Percentiles rank a stretch among this genome's conserved stretches.
Conservation (phyloP, 1,140 invertebrate genomes). For the Drosophila burlai region DNA sequence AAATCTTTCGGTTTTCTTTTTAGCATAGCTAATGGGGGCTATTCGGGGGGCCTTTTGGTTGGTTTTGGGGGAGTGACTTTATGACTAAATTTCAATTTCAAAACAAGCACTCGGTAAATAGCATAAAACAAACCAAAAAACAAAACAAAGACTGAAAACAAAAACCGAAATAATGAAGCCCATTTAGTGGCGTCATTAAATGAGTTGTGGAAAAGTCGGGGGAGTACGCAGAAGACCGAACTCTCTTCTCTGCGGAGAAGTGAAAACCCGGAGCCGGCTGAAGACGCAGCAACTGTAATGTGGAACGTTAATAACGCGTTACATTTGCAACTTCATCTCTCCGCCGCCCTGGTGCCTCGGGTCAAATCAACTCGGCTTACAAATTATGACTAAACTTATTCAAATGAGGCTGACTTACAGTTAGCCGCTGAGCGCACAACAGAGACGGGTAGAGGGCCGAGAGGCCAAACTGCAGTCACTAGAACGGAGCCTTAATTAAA, state of each 20-base stretch:
- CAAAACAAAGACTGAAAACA: slow-evolving; percentile 45
- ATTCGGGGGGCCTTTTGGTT: not conserved
- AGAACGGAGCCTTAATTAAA: slow-evolving; percentile 80
- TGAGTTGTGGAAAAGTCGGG: slow-evolving; percentile 48
- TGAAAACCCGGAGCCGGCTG: slow-evolving; percentile 23
- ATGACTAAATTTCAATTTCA: slow-evolving; percentile 83
- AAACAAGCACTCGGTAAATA: slow-evolving; percentile 40
- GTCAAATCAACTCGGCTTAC: slow-evolving; percentile 75
- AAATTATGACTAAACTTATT: slow-evolving; percentile 83
- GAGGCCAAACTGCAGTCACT: slow-evolving; percentile 69
- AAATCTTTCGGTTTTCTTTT: slow-evolving; percentile 66
- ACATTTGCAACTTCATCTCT: slow-evolving; percentile 82
- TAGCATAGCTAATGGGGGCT: slow-evolving; percentile 27
- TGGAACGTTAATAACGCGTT: slow-evolving; percentile 81
- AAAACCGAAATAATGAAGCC: slow-evolving; percentile 80
- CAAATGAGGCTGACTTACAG: slow-evolving; percentile 80
- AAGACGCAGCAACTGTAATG: slow-evolving; percentile 69
- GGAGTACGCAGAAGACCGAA: not conserved
- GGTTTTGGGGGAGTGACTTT: slow-evolving; percentile 46
- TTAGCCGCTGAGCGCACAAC: slow-evolving; percentile 27
- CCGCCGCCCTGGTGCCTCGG: slow-evolving; percentile 7
- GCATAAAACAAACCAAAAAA: slow-evolving; percentile 32
- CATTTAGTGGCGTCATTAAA: slow-evolving; percentile 84
- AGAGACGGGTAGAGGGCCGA: not conserved
- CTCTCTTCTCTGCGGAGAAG: not conserved